phyloP scores from a whole-genome alignment of 2,888 invertebrate species.

The Coronaproctus castanopsis region DNA sequence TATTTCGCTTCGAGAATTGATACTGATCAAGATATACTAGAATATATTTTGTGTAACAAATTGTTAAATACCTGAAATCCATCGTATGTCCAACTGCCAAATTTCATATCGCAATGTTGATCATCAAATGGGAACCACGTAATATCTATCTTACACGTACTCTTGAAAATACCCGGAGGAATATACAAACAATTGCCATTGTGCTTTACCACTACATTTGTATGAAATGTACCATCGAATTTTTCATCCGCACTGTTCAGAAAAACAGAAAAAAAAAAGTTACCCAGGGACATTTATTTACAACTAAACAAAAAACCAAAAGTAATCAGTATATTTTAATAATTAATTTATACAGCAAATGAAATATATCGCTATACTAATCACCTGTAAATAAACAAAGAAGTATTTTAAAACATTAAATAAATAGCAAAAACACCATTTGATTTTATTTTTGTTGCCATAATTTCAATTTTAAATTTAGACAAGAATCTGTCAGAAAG shows the following conservation, averaged over 20 bases:
- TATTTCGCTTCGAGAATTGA: too few species aligned
- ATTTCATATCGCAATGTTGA: slow-evolving; percentile 99
- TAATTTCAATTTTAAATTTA: too few species aligned
- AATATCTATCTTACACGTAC: slow-evolving; percentile 99
- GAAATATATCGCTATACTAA: too few species aligned
- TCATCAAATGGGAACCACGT: slow-evolving; percentile 99
- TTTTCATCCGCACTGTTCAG: slow-evolving; percentile 87
- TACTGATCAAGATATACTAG: too few species aligned
- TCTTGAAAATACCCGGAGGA: slow-evolving; percentile 99
- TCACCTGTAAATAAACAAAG: too few species aligned
- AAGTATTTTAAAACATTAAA: too few species aligned
- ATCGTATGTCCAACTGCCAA: slow-evolving; percentile 99
- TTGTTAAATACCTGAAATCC: slow-evolving; percentile 85
- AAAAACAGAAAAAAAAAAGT: slow-evolving; percentile 7
- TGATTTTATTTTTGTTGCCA: too few species aligned
- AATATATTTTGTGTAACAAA: too few species aligned
- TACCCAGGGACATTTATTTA: too few species aligned
- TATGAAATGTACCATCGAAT: slow-evolving; percentile 99
- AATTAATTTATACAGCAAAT: neutral
- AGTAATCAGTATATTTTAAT: neutral
- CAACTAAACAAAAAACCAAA: neutral
- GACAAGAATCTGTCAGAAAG: too few species aligned
- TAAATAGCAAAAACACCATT: too few species aligned
- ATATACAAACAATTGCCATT: slow-evolving; percentile 98
- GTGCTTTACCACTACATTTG: slow-evolving; percentile 96